Conservation (phyloP, 1,140 invertebrate species). For the Euura saliciscinereae region DNA sequence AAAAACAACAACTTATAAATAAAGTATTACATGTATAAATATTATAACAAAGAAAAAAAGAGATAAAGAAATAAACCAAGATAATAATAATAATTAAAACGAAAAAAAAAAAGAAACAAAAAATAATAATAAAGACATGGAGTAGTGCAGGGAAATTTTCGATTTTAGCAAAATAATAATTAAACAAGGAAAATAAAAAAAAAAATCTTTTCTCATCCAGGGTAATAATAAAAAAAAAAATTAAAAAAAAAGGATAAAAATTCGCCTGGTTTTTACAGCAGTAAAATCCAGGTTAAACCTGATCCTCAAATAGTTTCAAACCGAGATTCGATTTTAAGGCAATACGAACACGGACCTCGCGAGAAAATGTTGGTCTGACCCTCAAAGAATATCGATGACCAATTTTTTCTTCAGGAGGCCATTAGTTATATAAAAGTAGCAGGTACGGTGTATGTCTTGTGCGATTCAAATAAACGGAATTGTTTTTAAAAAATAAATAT, state of each 20-base stretch:
- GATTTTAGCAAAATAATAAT: conserved; percentile 34
- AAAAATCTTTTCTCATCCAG: conserved; percentile 52
- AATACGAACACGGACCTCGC: conserved; percentile 50
- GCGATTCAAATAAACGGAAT: conserved; percentile 62
- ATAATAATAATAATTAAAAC: conserved; percentile 14
- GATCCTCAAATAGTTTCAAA: conserved; percentile 39
- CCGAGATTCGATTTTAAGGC: conserved; percentile 56
- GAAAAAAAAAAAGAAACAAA: conserved; percentile 17
- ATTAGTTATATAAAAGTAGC: conserved; percentile 56
- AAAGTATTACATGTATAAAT: conserved; percentile 52
- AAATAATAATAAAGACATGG: conserved; percentile 30
- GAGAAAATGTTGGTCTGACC: conserved; percentile 35
- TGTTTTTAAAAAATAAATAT: conserved; percentile 56
- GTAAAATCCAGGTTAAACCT: conserved; percentile 20
- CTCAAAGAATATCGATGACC: conserved; percentile 19
- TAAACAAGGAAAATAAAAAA: conserved; percentile 23
- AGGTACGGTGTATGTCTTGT: conserved; percentile 62
- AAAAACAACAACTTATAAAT: conserved; percentile 38
- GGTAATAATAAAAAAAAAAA: conserved; percentile 43
- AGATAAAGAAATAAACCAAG: not conserved
- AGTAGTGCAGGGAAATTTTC: conserved; percentile 44
- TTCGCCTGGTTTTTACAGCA: conserved; percentile 31
- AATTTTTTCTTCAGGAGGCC: conserved; percentile 42
- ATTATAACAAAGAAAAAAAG: conserved; percentile 38
- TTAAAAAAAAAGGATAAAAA: conserved; percentile 8